Evolutionary conservation across 2,113 vertebrate genomes (phyloP), one percentile per base, ranked within the genome.

Genomic region (Nansenia antarctica): DNA sequence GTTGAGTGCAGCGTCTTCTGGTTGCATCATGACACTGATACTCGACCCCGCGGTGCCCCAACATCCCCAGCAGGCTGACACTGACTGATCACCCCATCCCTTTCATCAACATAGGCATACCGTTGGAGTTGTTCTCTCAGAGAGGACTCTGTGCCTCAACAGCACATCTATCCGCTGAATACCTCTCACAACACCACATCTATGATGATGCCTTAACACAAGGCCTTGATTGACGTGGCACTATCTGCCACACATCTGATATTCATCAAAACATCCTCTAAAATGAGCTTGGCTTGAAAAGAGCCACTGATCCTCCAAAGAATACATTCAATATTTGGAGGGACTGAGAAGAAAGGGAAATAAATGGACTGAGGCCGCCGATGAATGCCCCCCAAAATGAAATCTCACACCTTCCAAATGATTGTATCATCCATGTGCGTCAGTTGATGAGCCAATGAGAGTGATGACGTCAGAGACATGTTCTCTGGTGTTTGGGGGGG

Each of bases 1-100:
- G n/a, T 20, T 49, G n/a, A 49, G n/a, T 49, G 45, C 45, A 49
- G 45, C 8, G 45, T 49, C 45, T 49, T 15, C 18, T 22, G 4
- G 45, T 22, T 49, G 45, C 11, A n/a, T 58, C 11, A n/a, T 58
- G 27, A 58, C 55, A 55, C 26, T 55, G 53, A 55, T 29, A 58
- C 29, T 15, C 18, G 29, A 58, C 29, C 55, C 55, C 11, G 2
- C 14, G 11, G 3, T 58, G 29, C 55, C 55, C 29, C 55, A 58
- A 18, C 29, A 5, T 30, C 26, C 55, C 15, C 9, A 24, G 30
- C 54, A 30, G 55, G n/a, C 29, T 57, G 54, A 57, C 54, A 57
- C 12, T 57, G 54, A 57, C 15, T 58, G 55, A 58, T 58, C 1
- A 58, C 27, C 14, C 29, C 27, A 7, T 32, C 18, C 30, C 27